These are phyloP conservation scores for Caenorhabditis macrosperma DNA, from an alignment of 2,888 invertebrate genomes.

Conservation along the genomic window DNA sequence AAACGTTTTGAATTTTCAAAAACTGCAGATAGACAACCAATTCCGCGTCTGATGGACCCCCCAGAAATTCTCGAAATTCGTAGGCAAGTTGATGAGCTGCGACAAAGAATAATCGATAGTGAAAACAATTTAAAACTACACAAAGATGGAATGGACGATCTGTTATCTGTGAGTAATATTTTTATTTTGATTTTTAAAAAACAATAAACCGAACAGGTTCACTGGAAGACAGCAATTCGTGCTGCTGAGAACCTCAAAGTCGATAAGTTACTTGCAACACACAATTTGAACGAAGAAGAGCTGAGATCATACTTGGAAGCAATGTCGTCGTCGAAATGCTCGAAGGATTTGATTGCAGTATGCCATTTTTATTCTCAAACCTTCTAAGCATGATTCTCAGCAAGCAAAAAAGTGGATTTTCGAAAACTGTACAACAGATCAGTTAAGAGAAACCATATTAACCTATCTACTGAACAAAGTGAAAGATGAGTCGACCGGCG, in stretches of 20 bases:
- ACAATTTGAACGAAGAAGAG: constrained; percentile 31
- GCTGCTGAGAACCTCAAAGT: constrained; percentile 26
- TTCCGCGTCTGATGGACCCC: constrained; percentile 53
- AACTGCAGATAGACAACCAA: constrained; percentile 82
- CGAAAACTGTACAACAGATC: constrained; percentile 88
- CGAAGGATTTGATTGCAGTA: constrained; percentile 52
- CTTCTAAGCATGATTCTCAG: constrained; percentile 18
- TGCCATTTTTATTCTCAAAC: background rate
- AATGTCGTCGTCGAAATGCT: constrained; percentile 41
- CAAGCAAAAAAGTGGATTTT: constrained; percentile 97
- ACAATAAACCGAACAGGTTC: constrained; percentile 10
- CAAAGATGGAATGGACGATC: constrained; percentile 82
- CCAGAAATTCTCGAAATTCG: constrained; percentile 55
- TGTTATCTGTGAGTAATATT: constrained; percentile 19
- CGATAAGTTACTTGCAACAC: constrained; percentile 1
- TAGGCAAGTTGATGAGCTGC: constrained; percentile 75
- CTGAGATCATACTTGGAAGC: constrained; percentile 7
- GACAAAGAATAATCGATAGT: constrained; percentile 90
- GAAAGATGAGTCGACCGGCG: constrained; percentile 85
- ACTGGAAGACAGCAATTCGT: constrained; percentile 31
- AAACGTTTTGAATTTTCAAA: background rate
- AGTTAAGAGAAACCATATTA: constrained; percentile 87
- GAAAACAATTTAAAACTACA: constrained; percentile 96
- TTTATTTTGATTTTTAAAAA: background rate
- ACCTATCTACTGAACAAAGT: constrained; percentile 82